Conservation (phyloP, 2,888 invertebrate genomes). For the Tachystola acroxantha region DNA sequence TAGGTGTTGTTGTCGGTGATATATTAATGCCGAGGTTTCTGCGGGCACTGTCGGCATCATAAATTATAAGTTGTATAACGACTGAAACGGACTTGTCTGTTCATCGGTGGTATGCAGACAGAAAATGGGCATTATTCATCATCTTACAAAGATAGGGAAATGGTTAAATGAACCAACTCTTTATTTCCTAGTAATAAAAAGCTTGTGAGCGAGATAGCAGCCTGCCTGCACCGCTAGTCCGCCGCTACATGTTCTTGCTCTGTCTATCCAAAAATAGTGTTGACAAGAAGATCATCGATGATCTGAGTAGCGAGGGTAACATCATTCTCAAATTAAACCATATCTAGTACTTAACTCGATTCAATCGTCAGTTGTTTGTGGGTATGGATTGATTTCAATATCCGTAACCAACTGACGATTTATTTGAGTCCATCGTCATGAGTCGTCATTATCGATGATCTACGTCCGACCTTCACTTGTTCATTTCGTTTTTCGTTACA, state of each 20-base stretch:
- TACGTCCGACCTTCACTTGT: conserved; percentile 1
- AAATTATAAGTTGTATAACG: conserved; percentile 4
- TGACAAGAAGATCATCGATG: neutral
- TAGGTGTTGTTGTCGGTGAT: conserved; percentile 32
- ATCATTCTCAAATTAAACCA: neutral
- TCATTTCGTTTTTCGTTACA: conserved; percentile 3
- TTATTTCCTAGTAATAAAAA: no score
- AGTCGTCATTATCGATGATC: conserved; percentile 2
- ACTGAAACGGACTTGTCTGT: neutral
- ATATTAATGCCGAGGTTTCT: conserved; percentile 23
- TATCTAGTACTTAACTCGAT: no score
- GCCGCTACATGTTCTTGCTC: no score
- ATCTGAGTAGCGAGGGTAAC: neutral
- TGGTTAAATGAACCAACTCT: no score
- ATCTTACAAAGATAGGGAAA: no score
- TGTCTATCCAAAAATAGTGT: conserved; percentile 28
- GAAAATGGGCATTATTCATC: neutral
- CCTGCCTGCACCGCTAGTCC: conserved; percentile 44
- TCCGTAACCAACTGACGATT: no score
- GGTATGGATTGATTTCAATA: no score
- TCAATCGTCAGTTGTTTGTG: no score
- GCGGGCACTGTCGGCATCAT: conserved; percentile 3
- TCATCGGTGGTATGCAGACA: neutral
- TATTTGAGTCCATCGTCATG: no score
- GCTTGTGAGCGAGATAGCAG: conserved; percentile 27